A percentile compares a stretch with the other conserved stretches of the same genome.
Conservation (phyloP, 1,140 invertebrate genomes). For the Dreissena polymorpha region DNA sequence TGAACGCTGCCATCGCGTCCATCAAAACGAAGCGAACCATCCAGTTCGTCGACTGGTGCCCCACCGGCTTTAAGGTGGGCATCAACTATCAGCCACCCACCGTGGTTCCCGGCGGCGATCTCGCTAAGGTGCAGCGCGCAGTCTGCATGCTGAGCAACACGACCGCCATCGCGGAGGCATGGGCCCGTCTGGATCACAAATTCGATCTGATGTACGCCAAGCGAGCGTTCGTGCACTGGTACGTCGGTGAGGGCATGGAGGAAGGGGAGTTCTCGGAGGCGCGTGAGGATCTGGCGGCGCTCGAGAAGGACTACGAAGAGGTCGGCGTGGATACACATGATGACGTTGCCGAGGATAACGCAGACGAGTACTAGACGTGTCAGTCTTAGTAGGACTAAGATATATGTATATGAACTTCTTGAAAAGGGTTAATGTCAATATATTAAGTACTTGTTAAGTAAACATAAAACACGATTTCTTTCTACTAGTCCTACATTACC, state of each 20-base stretch:
- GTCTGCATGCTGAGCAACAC: slow-evolving; percentile 87
- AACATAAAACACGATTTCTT: no score
- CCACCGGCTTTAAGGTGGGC: slow-evolving; percentile 84
- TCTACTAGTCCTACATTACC: no score
- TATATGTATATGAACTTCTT: no score
- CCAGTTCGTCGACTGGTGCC: slow-evolving; percentile 93
- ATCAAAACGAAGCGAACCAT: slow-evolving; percentile 89
- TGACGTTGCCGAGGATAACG: not conserved
- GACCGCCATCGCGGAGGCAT: slow-evolving; percentile 88
- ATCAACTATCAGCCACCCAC: slow-evolving; percentile 81
- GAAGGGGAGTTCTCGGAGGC: slow-evolving; percentile 88
- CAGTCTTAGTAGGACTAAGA: no score
- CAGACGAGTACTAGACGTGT: not conserved
- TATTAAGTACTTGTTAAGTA: no score
- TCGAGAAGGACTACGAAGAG: slow-evolving; percentile 66
- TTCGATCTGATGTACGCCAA: slow-evolving; percentile 84
- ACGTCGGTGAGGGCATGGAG: slow-evolving; percentile 81
- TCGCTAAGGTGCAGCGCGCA: slow-evolving; percentile 83
- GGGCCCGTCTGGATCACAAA: slow-evolving; percentile 83
- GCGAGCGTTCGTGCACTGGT: slow-evolving; percentile 78
- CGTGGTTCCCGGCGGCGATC: slow-evolving; percentile 84
- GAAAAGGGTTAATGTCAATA: no score
- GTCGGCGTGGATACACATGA: slow-evolving; percentile 51
- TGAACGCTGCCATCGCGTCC: slow-evolving; percentile 89
- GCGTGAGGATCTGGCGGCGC: slow-evolving; percentile 90